Evolutionary conservation across 2,113 vertebrate species (phyloP).

Genomic region (Heliornis fulica): DNA sequence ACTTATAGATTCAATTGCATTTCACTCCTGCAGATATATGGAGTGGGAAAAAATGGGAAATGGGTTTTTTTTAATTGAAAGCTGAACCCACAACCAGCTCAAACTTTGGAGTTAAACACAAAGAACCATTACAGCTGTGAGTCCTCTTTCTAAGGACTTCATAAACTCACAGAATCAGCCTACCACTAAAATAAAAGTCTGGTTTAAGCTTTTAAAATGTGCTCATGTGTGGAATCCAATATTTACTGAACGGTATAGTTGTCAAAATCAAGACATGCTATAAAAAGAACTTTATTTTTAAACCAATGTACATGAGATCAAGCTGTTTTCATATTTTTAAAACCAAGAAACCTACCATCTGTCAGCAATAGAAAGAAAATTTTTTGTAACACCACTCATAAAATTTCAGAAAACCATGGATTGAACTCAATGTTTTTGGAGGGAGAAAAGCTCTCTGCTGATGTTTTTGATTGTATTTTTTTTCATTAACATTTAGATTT

Average conservation of each 20-base stretch:
- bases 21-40: not conserved
- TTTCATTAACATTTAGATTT: not conserved
- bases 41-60: no score
- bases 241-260: not conserved
- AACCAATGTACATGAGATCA: constrained; percentile 21
- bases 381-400: not conserved
- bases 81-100: not conserved
- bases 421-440: not conserved
- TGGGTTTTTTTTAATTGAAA: not conserved
- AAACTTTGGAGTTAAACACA: not conserved
- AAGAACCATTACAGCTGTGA: not conserved
- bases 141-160: not conserved
- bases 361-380: not conserved
- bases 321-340: not conserved
- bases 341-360: constrained; percentile 4
- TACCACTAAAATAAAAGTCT: not conserved
- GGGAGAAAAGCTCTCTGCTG: not conserved
- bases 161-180: not conserved
- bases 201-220: not conserved
- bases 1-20: not conserved
- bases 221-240: not conserved
- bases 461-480: not conserved
- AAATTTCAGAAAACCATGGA: not conserved
- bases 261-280: not conserved
- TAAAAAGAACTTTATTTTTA: constrained; percentile 47